Conservation (phyloP, 35 echinoderm and acorn worm genomes). For the Patiria miniata region DNA sequence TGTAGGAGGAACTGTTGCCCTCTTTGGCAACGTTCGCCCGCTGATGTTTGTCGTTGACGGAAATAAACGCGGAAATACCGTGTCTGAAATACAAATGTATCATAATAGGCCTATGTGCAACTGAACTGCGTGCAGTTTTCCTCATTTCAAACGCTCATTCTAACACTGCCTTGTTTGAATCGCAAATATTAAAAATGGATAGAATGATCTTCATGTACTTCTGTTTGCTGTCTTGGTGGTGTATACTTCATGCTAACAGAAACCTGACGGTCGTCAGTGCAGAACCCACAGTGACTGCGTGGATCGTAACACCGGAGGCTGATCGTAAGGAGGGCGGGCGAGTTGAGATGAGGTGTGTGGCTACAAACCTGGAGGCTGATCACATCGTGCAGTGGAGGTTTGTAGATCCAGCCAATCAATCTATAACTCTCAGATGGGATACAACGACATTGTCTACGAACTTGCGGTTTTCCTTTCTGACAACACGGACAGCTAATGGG, state of each 20-base stretch:
- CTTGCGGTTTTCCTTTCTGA: neutral
- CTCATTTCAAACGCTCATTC: too few relatives aligned
- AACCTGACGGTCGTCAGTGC: neutral
- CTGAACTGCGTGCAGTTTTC: too few relatives aligned
- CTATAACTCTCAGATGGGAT: neutral
- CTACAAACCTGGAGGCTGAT: neutral
- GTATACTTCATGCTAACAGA: too few relatives aligned
- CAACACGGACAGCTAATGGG: neutral
- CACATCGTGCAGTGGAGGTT: neutral
- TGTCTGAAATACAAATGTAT: too few relatives aligned
- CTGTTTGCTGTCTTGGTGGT: constrained; percentile 7
- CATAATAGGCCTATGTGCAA: too few relatives aligned
- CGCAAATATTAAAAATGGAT: neutral
- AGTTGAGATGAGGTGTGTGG: constrained; percentile 4
- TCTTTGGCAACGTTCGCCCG: too few relatives aligned
- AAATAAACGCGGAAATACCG: too few relatives aligned
- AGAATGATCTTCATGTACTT: neutral
- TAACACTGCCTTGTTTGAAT: too few relatives aligned
- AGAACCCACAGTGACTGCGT: neutral
- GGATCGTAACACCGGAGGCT: neutral
- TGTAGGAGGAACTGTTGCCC: too few relatives aligned
- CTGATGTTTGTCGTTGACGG: too few relatives aligned
- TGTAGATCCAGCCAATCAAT: neutral
- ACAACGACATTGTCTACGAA: neutral
- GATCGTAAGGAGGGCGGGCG: neutral